Percentiles rank a stretch among this genome's conserved stretches.
These are phyloP conservation scores for Gasterosteus aculeatus DNA, from an alignment of 2,113 vertebrate species.

Conservation along the genomic window DNA sequence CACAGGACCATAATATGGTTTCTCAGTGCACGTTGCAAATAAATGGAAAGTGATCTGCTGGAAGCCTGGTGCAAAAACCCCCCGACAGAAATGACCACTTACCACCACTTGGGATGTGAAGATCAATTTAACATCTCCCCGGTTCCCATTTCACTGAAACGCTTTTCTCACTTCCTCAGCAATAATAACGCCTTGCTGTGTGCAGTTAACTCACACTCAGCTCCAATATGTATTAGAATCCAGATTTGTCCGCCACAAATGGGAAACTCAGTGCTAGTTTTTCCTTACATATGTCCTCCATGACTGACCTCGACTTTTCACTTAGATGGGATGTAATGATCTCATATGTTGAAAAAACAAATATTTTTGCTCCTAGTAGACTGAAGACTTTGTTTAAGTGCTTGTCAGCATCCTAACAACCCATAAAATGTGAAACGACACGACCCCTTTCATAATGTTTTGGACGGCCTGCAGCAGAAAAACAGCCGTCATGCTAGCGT, in stretches of 20 bases:
- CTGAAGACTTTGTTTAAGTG: too few species aligned
- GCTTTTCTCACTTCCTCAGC: conserved; percentile 58
- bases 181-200: conserved; percentile 33
- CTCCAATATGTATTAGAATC: conserved; percentile 38
- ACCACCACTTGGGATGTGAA: conserved; percentile 36
- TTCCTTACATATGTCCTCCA: neutral
- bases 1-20: neutral
- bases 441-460: too few species aligned
- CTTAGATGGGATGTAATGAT: neutral
- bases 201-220: conserved; percentile 43
- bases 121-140: conserved; percentile 47
- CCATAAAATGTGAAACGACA: too few species aligned
- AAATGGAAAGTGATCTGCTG: conserved; percentile 8
- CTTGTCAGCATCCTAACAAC: too few species aligned
- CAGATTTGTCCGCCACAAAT: conserved; percentile 28
- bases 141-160: conserved; percentile 35
- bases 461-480: neutral
- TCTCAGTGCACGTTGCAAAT: conserved; percentile 1
- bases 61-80: conserved; percentile 40
- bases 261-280: neutral
- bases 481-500: conserved; percentile 25
- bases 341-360: neutral
- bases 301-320: neutral
- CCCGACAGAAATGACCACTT: conserved; percentile 41
- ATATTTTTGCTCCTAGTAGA: neutral